Evolutionary conservation across 2,888 invertebrate species (phyloP).

Genomic region (Conchocele bisecta): DNA sequence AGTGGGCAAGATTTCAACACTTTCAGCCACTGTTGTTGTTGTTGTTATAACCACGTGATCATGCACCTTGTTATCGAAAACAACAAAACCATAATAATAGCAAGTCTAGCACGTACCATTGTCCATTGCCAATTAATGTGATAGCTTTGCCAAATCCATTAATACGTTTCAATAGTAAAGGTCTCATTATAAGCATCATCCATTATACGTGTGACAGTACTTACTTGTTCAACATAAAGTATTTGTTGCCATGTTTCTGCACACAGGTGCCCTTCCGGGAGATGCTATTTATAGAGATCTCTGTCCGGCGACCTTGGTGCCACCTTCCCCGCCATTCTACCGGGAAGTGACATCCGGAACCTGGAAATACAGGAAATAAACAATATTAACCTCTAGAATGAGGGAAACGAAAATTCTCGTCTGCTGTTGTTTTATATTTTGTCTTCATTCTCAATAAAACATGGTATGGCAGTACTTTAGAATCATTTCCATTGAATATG

Average conservation of each 20-base stretch:
- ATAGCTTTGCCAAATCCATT: too few relatives aligned
- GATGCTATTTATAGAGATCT: slow-evolving; percentile 48
- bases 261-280: slow-evolving; percentile 50
- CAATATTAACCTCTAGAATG: too few relatives aligned
- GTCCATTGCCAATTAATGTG: too few relatives aligned
- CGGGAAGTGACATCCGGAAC: slow-evolving; percentile 65
- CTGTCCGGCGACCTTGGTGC: slow-evolving; percentile 63
- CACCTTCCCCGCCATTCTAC: slow-evolving; percentile 65
- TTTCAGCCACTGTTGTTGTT: too few relatives aligned
- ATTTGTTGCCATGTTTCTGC: slow-evolving; percentile 42
- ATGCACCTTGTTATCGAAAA: too few relatives aligned
- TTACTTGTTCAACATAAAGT: slow-evolving; percentile 57
- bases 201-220: background rate
- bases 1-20: too few relatives aligned
- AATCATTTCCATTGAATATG: too few relatives aligned
- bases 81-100: background rate
- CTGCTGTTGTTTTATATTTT: too few relatives aligned
- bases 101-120: background rate
- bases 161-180: background rate
- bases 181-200: background rate
- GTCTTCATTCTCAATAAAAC: too few relatives aligned
- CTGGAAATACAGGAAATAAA: slow-evolving; percentile 45
- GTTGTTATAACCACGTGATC: too few relatives aligned
- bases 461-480: too few relatives aligned
- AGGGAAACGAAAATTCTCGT: too few relatives aligned